Evolutionary conservation across 2,113 vertebrate genomes (phyloP).

Genomic region (Eretmochelys imbricata): DNA sequence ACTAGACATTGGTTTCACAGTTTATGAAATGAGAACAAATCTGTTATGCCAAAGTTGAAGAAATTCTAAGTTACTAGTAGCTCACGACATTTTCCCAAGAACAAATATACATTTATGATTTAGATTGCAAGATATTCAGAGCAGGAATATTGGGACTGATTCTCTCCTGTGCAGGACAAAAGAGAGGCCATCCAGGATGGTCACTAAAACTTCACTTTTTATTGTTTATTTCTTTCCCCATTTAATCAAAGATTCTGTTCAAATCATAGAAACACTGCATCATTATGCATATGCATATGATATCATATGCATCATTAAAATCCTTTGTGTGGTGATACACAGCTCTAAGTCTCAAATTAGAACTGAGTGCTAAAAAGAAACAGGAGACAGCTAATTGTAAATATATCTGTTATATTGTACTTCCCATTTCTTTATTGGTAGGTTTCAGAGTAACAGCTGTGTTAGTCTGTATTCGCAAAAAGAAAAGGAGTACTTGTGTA

Average conservation of each 20-base stretch:
- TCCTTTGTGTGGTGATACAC: not conserved
- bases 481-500: too few relatives aligned
- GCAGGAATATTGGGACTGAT: not conserved
- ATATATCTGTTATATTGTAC: not conserved
- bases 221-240: not conserved
- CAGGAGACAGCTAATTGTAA: not conserved
- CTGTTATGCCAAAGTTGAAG: not conserved
- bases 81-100: not conserved
- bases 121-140: not conserved
- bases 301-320: not conserved
- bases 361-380: not conserved
- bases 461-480: too few relatives aligned
- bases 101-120: not conserved
- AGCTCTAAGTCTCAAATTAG: not conserved
- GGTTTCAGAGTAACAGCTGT: too few relatives aligned
- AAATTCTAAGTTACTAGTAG: not conserved
- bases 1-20: rapidly evolving
- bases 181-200: not conserved
- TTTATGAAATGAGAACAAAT: not conserved
- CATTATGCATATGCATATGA: too few relatives aligned
- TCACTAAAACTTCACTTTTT: not conserved
- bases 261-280: not conserved
- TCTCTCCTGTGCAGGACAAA: not conserved
- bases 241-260: not conserved
- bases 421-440: not conserved